Base-by-base conservation (phyloP, 1,140 invertebrate genomes). In the Pogonognathellus flavescens region DNA sequence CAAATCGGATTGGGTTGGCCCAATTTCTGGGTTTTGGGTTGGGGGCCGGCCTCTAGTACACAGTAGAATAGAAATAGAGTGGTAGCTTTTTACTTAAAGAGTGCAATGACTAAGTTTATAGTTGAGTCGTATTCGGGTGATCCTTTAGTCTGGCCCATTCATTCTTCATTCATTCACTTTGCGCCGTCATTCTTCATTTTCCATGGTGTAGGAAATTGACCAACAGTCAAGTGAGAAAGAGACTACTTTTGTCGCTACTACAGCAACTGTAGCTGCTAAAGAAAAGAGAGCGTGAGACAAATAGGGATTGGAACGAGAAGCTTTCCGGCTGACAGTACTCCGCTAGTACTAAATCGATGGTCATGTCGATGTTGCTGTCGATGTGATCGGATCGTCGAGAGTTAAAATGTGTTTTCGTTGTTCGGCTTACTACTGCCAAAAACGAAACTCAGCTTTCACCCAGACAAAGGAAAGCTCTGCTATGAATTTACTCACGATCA, bases 121-220 rank as follows among this genome's bases (percentile, higher is more conserved):
- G 70, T 49, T 50, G 70, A 76, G 25, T 50, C 70, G 62, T 66
- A 76, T n/a, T 25, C 22, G 25, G 22, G 70, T 76, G 70, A 76
- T 76, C 70, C 70, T 76, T 20, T 76, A 76, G 70, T 41, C 2
- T 57, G n/a, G 41, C 57, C 72, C 50, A 85, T 62, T 81, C 84
- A 85, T 81, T 85, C 76, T 81, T 85, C 72, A 85, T 80, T 81
- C 57, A 81, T 85, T 84, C 83, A 84, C 83, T 84, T 84, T 66
- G 62, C 18, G 60, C 83, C 66, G 83, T 84, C 83, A 84, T 84
- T 84, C 83, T 84, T 84, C 83, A 84, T 84, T 84, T 84, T 49
- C 59, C 50, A 9, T n/a, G 52, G 82, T 22, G 22, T 53, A 76
- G 66, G 18, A 84, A 84, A 84, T 84, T 84, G 84, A 84, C 84